Percentiles rank a stretch among this genome's conserved stretches.
Evolutionary conservation across 2,113 vertebrate species (phyloP).

Genomic region (Xiphophorus hellerii): DNA sequence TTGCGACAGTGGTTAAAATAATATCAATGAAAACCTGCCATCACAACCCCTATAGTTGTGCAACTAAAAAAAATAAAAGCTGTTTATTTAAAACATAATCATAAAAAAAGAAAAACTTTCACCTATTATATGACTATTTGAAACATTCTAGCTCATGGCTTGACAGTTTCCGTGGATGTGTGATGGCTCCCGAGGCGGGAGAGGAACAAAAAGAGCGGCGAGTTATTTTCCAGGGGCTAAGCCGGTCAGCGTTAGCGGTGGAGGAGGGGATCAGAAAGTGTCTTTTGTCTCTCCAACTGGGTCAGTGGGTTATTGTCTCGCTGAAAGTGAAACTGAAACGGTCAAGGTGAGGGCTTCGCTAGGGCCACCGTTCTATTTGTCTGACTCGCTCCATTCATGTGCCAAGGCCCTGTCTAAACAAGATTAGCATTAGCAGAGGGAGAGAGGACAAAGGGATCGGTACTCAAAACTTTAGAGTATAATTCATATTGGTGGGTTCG

Average conservation of each 20-base stretch:
- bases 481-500: constrained; percentile 2
- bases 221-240: constrained; percentile 35
- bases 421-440: constrained; percentile 68
- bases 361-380: constrained; percentile 41
- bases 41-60: neutral
- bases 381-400: constrained; percentile 44
- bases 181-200: constrained; percentile 6
- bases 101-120: too few relatives aligned
- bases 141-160: neutral
- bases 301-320: constrained; percentile 74
- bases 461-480: neutral
- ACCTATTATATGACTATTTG: too few relatives aligned
- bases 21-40: too few relatives aligned
- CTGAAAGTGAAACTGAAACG: constrained; percentile 19
- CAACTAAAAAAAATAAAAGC: neutral
- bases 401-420: constrained; percentile 62
- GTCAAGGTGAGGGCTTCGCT: constrained; percentile 55
- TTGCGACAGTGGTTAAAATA: neutral
- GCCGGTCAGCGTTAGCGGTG: constrained; percentile 37
- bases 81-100: too few relatives aligned
- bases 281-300: constrained; percentile 67
- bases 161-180: neutral
- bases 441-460: constrained; percentile 11
- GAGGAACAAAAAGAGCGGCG: neutral
- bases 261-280: constrained; percentile 50